Evolutionary conservation across 2,888 invertebrate genomes (phyloP), one percentile per base, ranked within the genome.

Genomic region (Gibbula magus): DNA sequence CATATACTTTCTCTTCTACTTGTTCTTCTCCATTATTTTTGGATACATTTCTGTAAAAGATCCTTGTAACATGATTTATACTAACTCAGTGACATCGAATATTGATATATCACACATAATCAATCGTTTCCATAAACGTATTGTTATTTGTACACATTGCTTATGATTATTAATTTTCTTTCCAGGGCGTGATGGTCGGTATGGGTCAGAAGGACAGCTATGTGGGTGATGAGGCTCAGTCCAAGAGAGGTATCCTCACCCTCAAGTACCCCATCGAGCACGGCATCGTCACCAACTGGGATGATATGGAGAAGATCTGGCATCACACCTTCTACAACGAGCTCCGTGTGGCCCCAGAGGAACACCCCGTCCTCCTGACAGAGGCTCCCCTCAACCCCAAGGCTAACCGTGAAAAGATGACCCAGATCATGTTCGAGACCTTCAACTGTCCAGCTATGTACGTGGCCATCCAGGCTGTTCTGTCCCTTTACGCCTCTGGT

Each of bases 391-490:
- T 95, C 97, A 89, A 98, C 97, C 98, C 98, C 89, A 98, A 98
- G 94, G 97, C 97, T 88, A 98, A 98, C 94, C 95, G 98, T 89
- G 98, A 98, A 93, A 98, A 97, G 95, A 98, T 98, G 97, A 97
- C 97, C 84, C 87, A 90, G 86, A 89, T 85, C 84, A 90, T 87
- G 89, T 89, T 88, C 76, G 89, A 91, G 94, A 96, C 96, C 84
- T 94, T 94, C 93, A 94, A 93, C 91, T 92, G 93, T 89, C 97
- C 97, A 84, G 97, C 96, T 89, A 96, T 97, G 96, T 97, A 97
- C 94, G 97, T 97, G 82, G 96, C 96, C 93, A 97, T 97, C 94
- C 97, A 97, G 94, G 97, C 97, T 88, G 97, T 97, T 85, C 95
- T 97, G 89, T 97, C 97, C 87, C 94, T 97, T 92, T 97, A 97